These are phyloP conservation scores for Neopelma chrysocephalum DNA, from an alignment of 2,797 vertebrate genomes.

Conservation along the genomic window DNA sequence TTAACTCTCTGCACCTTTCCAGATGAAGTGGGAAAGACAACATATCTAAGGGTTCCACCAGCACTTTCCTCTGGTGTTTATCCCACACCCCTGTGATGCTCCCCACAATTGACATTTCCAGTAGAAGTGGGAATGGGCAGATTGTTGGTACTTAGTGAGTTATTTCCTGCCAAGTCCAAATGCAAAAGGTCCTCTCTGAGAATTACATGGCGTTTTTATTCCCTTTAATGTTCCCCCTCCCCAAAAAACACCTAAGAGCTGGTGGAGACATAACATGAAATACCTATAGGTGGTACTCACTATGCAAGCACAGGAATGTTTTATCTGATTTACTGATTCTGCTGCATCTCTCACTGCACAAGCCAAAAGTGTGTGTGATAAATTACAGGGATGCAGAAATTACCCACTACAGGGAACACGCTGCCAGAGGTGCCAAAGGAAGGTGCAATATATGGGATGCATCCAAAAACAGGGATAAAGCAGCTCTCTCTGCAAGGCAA, in stretches of 20 bases:
- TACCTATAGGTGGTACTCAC: neutral
- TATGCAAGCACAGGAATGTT: neutral
- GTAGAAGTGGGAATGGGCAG: neutral
- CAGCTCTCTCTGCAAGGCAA: neutral
- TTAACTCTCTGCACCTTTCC: neutral
- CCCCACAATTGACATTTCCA: neutral
- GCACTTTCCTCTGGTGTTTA: neutral
- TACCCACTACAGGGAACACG: neutral
- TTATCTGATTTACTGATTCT: neutral
- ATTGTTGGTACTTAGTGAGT: neutral
- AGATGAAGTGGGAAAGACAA: neutral
- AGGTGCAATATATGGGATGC: neutral
- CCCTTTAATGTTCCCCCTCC: neutral
- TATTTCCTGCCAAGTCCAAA: neutral
- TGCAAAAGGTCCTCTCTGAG: neutral
- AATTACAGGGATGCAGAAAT: neutral
- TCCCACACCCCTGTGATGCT: accelerated
- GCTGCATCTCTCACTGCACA: neutral
- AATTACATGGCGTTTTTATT: neutral
- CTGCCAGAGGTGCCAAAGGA: neutral
- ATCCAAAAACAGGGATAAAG: neutral
- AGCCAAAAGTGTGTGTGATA: neutral
- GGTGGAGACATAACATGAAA: neutral
- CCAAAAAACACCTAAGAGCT: neutral
- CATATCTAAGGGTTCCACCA: neutral